Base-by-base conservation (phyloP, 2,797 vertebrate genomes). In the Sebastes nivosus region DNA sequence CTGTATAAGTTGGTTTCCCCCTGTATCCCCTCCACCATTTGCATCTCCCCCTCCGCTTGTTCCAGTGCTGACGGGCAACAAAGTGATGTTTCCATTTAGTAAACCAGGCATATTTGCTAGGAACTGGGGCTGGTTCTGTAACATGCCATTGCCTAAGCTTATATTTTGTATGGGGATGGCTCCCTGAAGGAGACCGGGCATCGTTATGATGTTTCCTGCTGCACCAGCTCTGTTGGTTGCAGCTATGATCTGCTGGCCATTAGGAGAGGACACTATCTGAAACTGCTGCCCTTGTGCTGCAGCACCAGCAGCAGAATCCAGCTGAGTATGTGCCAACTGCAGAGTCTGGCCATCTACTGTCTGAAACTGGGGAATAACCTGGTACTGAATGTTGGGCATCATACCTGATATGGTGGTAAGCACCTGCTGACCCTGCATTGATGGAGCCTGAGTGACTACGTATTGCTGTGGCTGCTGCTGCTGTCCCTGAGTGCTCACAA, bases 281-380 rank as follows among this genome's bases (percentile, higher is more conserved):
- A 96, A 95, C 87, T 97, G 96, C 10, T 96, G 96, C 6, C 94
- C 95, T 8, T 65, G 24, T 68, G 75, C 79, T 70, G 72, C 77
- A 7, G 84, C 60, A 1, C 85, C 83, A 38, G 90, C 57, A 3
- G 82, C 55, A 2, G 93, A 75, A 73, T 97, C 96, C 80, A 96
- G 96, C 73, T 95, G 93, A 46, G 97, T 88, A 24, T 97, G 95
- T 67, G 97, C 88, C 8, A 99, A 97, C 87, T 99, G 98, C 59
- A 99, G 92, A 78, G 97, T 96, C 67, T 99, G 98, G 74, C 98
- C 98, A 4, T 99, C 98, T 20, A 98, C 94, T 1, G 98, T 99
- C 91, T 99, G 98, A 91, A 99, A 98, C 83, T 99, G 98, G 42
- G 98, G 98, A 82, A 99, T 98, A 67, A 99, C 97, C 94, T 99